Base-by-base conservation (phyloP, 2,113 vertebrate species). In the Oceanodroma tethys region DNA sequence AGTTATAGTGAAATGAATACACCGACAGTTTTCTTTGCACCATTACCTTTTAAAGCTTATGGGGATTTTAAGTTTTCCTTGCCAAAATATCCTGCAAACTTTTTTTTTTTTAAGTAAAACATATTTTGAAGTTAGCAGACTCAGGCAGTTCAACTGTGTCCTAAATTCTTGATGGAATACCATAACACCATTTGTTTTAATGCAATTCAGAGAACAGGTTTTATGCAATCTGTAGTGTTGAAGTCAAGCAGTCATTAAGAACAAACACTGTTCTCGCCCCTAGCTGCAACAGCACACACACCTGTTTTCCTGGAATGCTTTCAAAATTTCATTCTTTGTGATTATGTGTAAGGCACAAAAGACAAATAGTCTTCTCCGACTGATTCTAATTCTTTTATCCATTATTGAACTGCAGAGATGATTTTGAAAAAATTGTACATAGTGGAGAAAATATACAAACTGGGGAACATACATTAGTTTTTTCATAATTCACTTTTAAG, bases 211-310 rank as follows among this genome's bases (percentile, higher is more conserved):
- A 85, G 50, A 96, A 93, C 79, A 93, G 89, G 93, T 65, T 96
- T 91, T 80, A 47, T 56, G 79, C 91, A 97, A 94, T 93, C 90
- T 96, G 95, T 59, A 71, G 79, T 68, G 53, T 20, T 88, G 78
- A 96, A 94, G 59, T 95, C 72, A 83, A 90, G 66, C 75, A 93
- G 70, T 94, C 95, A 94, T 91, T 95, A 96, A 62, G 87, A 97
- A 95, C 80, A 89, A 95, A 78, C 79, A 40, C 67, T 36, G 58
- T 15, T 93, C 86, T 90, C 47, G 3, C 86, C 63, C 78, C 85
- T 48, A 60, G 60, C 92, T 89, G 68, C 79, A 97, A 96, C 73
- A 96, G 94, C 90, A 86, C 65, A 43, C 90, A 83, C 65, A 94
- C 84, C 90, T 95, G 91, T 52, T 71, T 94, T 94, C 83, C 82